Base-by-base conservation (phyloP, 2,797 vertebrate genomes). In the Crax fasciolata region DNA sequence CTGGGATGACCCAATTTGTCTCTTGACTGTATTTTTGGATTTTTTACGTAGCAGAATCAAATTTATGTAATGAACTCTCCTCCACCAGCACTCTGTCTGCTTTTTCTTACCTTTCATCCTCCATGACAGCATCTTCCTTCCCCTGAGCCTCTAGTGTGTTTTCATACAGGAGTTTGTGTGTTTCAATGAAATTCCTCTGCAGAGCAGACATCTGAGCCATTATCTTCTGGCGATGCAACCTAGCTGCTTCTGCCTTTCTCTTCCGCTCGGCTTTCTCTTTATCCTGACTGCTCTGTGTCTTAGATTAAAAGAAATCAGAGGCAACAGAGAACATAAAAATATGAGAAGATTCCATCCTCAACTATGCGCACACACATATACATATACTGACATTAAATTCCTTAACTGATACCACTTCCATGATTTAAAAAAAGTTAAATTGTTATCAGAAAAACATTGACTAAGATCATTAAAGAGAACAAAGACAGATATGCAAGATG, bases 201-300 rank as follows among this genome's bases (percentile, higher is more conserved):
- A 99, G 98, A n/a, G 99, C 99, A 57, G 99, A 99, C 99, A 99
- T 99, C 96, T 99, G 99, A 78, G 99, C 99, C 99, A 99, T 99
- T 71, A 99, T 99, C 97, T 99, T 99, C 98, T 99, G 99, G 12
- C 99, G 98, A 96, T 99, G 99, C 52, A 99, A 97, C 94, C 99
- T 99, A 44, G 99, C 99, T 52, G 99, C 99, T 94, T 99, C 99
- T 2, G 99, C 99, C 89, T 99, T 99, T 83, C 99, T 98, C 98
- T 99, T 99, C 18, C 99, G 97, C 95, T 99, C 99, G 20, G 99
- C 99, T 86, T 99, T 99, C 96, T 99, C 99, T 97, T 99, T 99
- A 96, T 99, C 99, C 77, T 99, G 99, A 95, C 94, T 96, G 80
- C 95, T 99, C 98, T 99, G 97, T 39, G 94, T 77, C 96, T 97